Conservation (phyloP, 2,797 vertebrate genomes). For the Phalanger gymnotis region DNA sequence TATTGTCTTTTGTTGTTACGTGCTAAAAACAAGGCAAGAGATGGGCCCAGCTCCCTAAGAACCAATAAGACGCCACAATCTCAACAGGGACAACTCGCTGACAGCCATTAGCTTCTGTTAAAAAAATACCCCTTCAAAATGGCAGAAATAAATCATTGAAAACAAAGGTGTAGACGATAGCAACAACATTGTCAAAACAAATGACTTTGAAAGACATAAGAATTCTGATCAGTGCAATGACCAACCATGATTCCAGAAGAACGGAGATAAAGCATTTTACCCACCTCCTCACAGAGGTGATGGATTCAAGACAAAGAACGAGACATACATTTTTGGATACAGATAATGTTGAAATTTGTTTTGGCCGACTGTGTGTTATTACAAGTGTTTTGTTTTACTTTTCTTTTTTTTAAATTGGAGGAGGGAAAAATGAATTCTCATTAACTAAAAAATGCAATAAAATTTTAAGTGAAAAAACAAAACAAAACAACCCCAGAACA, state of each 20-base stretch:
- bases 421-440: background rate
- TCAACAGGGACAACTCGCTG: background rate
- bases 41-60: background rate
- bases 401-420: background rate
- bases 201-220: background rate
- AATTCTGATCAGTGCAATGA: background rate
- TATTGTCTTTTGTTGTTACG: background rate
- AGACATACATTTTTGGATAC: background rate
- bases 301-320: background rate
- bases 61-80: conserved; percentile 19
- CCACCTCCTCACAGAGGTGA: background rate
- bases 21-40: conserved; percentile 36
- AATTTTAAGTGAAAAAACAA: background rate
- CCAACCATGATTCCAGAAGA: background rate
- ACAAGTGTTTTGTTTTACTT: background rate
- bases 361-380: background rate
- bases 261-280: background rate
- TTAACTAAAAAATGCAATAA: background rate
- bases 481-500: background rate
- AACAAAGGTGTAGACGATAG: background rate
- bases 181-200: background rate
- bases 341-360: background rate
- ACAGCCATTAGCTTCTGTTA: background rate
- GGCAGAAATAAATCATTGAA: conserved; percentile 23
- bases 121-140: conserved; percentile 8